These are phyloP conservation scores for Nemurella pictetii DNA, from an alignment of 2,888 invertebrate genomes.

Conservation along the genomic window DNA sequence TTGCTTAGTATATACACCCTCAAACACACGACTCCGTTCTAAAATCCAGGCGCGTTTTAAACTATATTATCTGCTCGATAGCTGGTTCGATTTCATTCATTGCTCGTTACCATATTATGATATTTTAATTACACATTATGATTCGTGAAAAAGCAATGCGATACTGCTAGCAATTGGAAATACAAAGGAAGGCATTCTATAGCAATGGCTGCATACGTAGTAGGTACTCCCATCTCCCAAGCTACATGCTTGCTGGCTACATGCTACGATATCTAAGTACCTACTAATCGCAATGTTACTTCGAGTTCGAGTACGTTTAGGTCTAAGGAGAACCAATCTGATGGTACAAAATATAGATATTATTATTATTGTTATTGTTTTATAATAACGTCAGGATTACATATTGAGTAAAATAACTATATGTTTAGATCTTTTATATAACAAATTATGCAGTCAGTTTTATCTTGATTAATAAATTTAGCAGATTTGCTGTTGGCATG, in stretches of 20 bases:
- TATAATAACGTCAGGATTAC: slow-evolving; percentile 2
- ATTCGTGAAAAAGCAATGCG: background rate
- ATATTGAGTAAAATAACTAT: slow-evolving; percentile 1
- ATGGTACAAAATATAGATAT: slow-evolving; percentile 16
- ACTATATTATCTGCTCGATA: background rate
- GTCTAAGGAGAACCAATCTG: background rate
- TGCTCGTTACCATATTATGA: slow-evolving; percentile 3
- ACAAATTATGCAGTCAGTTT: slow-evolving; percentile 18
- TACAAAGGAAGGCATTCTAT: background rate
- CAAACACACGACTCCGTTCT: background rate
- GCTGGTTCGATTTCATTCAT: background rate
- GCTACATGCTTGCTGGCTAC: background rate
- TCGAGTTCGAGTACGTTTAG: background rate
- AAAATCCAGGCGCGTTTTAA: background rate
- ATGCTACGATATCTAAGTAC: background rate
- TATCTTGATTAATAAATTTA: slow-evolving; percentile 11
- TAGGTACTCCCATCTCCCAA: background rate
- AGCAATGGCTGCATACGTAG: background rate
- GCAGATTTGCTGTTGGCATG: slow-evolving; percentile 20
- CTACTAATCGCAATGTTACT: background rate
- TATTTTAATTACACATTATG: background rate
- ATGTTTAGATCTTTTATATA: background rate
- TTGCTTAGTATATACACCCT: background rate
- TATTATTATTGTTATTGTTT: background rate
- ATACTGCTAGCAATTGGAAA: background rate